Evolutionary conservation across 1,140 invertebrate species (phyloP).

Genomic region (Aphelinus atriplicis): DNA sequence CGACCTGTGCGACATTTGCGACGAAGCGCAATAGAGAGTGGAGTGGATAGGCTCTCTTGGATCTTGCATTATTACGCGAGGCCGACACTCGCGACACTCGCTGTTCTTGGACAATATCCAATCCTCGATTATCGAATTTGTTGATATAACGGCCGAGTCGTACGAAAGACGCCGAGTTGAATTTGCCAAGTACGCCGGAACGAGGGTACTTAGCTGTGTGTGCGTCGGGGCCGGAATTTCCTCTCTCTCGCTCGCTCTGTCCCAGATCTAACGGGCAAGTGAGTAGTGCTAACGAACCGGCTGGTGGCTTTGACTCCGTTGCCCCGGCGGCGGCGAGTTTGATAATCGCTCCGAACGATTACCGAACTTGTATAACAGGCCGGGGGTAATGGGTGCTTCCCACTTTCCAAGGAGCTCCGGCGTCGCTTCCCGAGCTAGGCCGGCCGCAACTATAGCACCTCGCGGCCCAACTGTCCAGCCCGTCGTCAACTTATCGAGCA

Average conservation of each 20-base stretch:
- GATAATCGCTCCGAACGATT: conserved; percentile 19
- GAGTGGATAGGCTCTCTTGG: no score
- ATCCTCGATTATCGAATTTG: no score
- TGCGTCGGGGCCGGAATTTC: background rate
- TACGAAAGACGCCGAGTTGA: background rate
- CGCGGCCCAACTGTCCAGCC: no score
- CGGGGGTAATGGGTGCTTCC: background rate
- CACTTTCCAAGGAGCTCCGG: background rate
- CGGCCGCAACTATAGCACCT: no score
- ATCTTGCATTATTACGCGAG: no score
- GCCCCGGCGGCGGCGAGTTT: background rate
- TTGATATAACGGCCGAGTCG: no score
- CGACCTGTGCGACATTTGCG: no score
- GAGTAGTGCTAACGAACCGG: background rate
- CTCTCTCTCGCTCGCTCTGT: background rate
- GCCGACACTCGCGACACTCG: no score
- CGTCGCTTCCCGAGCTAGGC: no score
- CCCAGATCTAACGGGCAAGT: no score
- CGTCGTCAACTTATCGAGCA: background rate
- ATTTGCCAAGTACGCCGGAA: background rate
- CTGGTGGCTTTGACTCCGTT: background rate
- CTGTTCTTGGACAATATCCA: no score
- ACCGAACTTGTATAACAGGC: background rate
- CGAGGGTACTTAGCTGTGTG: background rate
- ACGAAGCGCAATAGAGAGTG: no score